Percentiles rank a stretch among this genome's conserved stretches.
Conservation (phyloP, 2,888 invertebrate species). For the Troides aeacus region DNA sequence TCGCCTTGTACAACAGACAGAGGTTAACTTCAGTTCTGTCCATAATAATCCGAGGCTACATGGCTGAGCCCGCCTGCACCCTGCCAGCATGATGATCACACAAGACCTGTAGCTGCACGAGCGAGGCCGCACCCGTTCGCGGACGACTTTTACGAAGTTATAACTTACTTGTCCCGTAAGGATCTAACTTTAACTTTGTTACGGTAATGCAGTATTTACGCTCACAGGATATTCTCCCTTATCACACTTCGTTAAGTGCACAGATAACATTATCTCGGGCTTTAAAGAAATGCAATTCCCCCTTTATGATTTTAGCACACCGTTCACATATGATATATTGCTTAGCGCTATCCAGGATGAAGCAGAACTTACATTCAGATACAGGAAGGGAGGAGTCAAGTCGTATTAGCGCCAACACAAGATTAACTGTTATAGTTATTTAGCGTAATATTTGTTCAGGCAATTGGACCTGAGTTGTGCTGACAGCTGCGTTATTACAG, state of each 20-base stretch:
- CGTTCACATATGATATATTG: background rate
- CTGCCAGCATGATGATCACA: background rate
- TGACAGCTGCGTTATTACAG: too few species aligned
- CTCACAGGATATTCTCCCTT: constrained; percentile 12
- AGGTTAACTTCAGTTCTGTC: too few species aligned
- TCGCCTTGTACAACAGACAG: too few species aligned
- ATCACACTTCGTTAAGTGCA: constrained; percentile 13
- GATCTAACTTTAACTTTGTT: constrained; percentile 14
- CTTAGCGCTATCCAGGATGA: too few species aligned
- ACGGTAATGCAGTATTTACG: constrained; percentile 10
- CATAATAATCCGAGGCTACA: too few species aligned
- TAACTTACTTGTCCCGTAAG: constrained; percentile 20
- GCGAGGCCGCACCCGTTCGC: background rate
- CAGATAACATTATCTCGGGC: constrained; percentile 1
- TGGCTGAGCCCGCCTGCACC: too few species aligned
- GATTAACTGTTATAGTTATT: too few species aligned
- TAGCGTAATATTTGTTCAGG: too few species aligned
- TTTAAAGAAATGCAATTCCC: constrained; percentile 7
- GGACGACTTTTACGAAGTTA: constrained; percentile 5
- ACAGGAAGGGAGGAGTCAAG: too few species aligned
- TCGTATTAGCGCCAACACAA: too few species aligned
- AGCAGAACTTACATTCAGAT: too few species aligned
- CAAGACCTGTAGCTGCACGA: background rate
- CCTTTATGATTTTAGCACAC: background rate
- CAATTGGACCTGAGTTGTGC: too few species aligned